Conservation (phyloP, 2,113 vertebrate species). For the Okapia johnstoni region DNA sequence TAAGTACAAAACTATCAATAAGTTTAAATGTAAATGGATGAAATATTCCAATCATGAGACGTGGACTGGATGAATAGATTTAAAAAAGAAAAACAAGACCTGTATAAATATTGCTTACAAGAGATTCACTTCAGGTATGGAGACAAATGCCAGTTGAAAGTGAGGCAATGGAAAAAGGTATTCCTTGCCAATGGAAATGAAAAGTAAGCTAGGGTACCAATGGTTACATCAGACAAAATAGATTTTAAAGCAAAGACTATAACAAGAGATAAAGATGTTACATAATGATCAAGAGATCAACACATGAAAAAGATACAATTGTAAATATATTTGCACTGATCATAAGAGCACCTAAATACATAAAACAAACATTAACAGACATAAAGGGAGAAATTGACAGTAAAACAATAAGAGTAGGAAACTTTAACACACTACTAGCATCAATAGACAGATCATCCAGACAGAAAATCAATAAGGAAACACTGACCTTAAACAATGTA, state of each 20-base stretch:
- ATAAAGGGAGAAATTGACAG: background rate
- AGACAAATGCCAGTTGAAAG: background rate
- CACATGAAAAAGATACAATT: background rate
- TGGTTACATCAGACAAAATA: background rate
- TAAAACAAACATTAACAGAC: background rate
- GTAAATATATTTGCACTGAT: background rate
- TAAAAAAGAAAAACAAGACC: background rate
- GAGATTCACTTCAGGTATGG: background rate
- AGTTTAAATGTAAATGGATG: background rate
- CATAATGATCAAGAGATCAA: background rate
- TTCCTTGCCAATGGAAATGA: background rate
- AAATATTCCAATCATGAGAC: background rate
- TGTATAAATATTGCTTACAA: background rate
- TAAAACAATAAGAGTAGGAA: background rate
- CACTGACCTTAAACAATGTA: background rate
- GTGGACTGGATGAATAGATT: background rate
- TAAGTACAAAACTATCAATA: background rate
- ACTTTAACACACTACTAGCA: background rate
- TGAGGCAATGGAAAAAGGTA: background rate
- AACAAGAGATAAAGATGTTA: background rate
- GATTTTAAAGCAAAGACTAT: background rate
- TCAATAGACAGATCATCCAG: background rate
- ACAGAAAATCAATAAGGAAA: background rate
- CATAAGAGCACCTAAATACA: background rate
- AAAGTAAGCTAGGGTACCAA: background rate